phyloP scores from a whole-genome alignment of 2,113 vertebrate genomes.

The Charina bottae region DNA sequence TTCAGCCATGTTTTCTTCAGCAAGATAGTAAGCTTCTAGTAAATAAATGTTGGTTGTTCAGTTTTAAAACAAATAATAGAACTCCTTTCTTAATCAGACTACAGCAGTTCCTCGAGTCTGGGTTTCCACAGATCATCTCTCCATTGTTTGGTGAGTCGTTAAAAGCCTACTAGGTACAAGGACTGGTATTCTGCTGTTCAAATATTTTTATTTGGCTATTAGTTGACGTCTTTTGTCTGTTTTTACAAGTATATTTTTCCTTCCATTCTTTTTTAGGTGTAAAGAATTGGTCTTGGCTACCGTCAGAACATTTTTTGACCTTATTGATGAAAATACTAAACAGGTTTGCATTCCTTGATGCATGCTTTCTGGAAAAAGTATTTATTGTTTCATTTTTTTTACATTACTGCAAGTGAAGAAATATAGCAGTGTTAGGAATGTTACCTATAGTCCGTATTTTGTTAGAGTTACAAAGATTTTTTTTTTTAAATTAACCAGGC shows the following conservation, averaged over 20 bases:
- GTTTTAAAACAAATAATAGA: conserved; percentile 10
- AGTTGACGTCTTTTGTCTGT: not conserved
- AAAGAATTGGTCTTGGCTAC: conserved; percentile 94
- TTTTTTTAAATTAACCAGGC: not conserved
- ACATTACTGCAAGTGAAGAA: not conserved
- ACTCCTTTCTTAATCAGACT: conserved; percentile 72
- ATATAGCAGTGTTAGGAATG: not conserved
- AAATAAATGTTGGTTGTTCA: not conserved
- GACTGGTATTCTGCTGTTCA: conserved; percentile 2
- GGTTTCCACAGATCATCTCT: conserved; percentile 96
- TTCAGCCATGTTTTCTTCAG: not conserved
- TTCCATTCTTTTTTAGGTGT: conserved; percentile 27
- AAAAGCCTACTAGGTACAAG: not conserved
- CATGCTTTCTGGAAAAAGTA: not conserved
- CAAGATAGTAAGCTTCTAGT: not conserved
- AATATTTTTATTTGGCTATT: not conserved
- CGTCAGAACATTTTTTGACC: conserved; percentile 90
- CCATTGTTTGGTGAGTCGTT: conserved; percentile 91
- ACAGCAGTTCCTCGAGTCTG: conserved; percentile 93
- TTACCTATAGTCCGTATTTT: not conserved
- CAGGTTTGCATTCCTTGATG: conserved; percentile 79
- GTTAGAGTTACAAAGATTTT: not conserved
- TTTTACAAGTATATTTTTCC: not conserved
- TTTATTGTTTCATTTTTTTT: not conserved
- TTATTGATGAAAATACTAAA: conserved; percentile 88